Percentiles rank a stretch among this genome's conserved stretches.
These are phyloP conservation scores for Tetraneura akinire DNA, from an alignment of 1,140 invertebrate genomes.

Conservation along the genomic window DNA sequence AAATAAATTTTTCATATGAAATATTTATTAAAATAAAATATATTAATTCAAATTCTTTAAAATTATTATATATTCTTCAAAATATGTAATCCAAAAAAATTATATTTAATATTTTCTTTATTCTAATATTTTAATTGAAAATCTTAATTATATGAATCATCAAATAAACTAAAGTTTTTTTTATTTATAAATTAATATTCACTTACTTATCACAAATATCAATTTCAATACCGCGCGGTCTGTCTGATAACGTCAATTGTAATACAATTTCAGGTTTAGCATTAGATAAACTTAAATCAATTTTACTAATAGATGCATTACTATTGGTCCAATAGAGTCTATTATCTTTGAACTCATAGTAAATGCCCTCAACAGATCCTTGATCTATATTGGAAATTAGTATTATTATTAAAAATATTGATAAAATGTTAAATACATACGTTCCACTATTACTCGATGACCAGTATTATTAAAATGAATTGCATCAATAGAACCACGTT, in stretches of 20 bases:
- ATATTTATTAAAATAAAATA: no score
- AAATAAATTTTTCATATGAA: no score
- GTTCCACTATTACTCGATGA: constrained; percentile 70
- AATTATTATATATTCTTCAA: no score
- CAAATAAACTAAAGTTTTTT: not conserved
- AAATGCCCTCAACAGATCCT: constrained; percentile 81
- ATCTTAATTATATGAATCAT: no score
- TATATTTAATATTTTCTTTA: no score
- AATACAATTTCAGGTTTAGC: constrained; percentile 67
- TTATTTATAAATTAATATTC: not conserved
- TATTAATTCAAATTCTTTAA: no score
- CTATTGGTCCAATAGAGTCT: constrained; percentile 84
- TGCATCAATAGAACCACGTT: constrained; percentile 77
- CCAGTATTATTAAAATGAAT: constrained; percentile 81
- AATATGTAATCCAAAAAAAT: no score
- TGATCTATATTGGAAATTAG: constrained; percentile 61
- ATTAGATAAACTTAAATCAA: constrained; percentile 60
- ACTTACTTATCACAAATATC: constrained; percentile 75
- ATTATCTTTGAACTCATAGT: constrained; percentile 69
- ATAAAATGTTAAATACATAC: constrained; percentile 60
- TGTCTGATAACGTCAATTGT: constrained; percentile 70
- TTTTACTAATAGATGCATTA: constrained; percentile 72
- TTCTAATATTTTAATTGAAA: no score
- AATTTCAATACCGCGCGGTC: constrained; percentile 79
- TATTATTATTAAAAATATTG: not conserved